These are phyloP conservation scores for Cenopis cana DNA, from an alignment of 2,888 invertebrate species.

Conservation along the genomic window DNA sequence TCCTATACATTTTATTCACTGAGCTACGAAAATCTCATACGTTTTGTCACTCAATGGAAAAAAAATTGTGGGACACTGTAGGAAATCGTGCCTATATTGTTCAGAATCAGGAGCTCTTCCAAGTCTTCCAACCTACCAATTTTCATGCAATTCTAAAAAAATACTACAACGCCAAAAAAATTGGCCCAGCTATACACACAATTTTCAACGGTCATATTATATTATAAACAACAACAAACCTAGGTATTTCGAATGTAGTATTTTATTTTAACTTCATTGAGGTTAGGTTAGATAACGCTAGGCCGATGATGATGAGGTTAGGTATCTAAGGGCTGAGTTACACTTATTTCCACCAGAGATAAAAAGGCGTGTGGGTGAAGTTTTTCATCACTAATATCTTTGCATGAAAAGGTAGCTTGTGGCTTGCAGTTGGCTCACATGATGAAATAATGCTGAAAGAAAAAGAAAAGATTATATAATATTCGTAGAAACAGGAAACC, in stretches of 20 bases:
- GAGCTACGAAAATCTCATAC: no score
- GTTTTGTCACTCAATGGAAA: no score
- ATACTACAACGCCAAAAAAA: no score
- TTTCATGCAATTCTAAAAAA: no score
- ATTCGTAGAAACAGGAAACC: not conserved
- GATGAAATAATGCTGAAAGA: slow-evolving; percentile 51
- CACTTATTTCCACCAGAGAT: not conserved
- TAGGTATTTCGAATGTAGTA: slow-evolving; percentile 1
- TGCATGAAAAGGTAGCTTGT: not conserved
- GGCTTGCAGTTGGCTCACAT: slow-evolving; percentile 21
- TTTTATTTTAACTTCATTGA: not conserved
- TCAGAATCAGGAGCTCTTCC: no score
- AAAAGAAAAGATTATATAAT: slow-evolving; percentile 21
- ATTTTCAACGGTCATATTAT: no score
- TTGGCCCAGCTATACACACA: no score
- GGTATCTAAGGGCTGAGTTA: not conserved
- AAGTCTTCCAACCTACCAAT: no score
- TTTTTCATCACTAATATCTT: not conserved
- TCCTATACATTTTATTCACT: no score
- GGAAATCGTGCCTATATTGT: no score
- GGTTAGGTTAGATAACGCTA: no score
- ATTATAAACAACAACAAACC: not conserved
- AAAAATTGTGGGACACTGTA: no score
- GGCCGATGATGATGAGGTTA: not conserved
- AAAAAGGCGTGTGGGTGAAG: not conserved